These are phyloP conservation scores for Eupeodes corollae DNA, from an alignment of 1,140 invertebrate genomes.

Conservation along the genomic window DNA sequence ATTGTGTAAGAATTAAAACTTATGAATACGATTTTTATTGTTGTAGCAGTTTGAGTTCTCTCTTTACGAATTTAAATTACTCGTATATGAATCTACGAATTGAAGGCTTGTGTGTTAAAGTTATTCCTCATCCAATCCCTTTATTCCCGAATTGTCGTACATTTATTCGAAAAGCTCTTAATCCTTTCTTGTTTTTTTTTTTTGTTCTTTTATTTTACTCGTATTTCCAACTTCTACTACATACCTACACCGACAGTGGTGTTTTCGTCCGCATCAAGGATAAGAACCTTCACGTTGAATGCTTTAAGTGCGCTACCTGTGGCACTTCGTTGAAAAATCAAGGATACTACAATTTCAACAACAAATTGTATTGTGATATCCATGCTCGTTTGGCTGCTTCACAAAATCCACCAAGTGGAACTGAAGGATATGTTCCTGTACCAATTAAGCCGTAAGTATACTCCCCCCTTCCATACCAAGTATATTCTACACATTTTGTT, in stretches of 20 bases:
- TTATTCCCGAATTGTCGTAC: too few species aligned
- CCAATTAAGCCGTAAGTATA: constrained; percentile 67
- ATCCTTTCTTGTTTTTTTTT: too few species aligned
- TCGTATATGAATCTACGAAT: background rate
- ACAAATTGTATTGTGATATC: constrained; percentile 92
- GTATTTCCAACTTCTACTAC: constrained; percentile 1
- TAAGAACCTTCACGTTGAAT: constrained; percentile 90
- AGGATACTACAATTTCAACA: constrained; percentile 91
- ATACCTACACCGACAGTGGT: constrained; percentile 57
- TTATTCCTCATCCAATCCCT: too few species aligned
- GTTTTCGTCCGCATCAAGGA: constrained; percentile 94
- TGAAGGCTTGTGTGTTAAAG: too few species aligned
- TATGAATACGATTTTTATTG: too few species aligned
- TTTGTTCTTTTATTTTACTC: background rate
- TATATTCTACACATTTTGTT: too few species aligned
- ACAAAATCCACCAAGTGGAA: constrained; percentile 63
- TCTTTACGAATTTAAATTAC: background rate
- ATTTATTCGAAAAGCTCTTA: too few species aligned
- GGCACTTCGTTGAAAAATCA: constrained; percentile 90
- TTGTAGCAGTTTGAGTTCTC: too few species aligned
- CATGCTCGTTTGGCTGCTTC: constrained; percentile 83
- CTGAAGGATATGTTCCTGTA: constrained; percentile 57
- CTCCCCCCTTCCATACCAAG: too few species aligned
- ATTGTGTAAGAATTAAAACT: constrained; percentile 35
- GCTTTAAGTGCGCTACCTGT: constrained; percentile 93